Evolutionary conservation across 1,140 invertebrate species (phyloP).

Genomic region (Drosophila tropicalis): DNA sequence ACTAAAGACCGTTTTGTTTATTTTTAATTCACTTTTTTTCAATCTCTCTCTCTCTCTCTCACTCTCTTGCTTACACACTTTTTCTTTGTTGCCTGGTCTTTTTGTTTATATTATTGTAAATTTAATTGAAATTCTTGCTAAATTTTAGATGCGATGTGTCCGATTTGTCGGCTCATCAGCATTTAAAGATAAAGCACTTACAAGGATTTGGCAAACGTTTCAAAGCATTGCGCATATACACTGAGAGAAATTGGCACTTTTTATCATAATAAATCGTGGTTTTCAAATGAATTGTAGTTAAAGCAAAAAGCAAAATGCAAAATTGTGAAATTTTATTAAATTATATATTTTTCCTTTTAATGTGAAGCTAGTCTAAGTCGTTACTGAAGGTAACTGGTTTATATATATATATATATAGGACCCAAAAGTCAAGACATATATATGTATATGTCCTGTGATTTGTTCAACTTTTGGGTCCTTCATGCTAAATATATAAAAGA

Average conservation of each 20-base stretch:
- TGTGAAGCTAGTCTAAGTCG: too few species aligned
- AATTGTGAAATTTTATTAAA: too few species aligned
- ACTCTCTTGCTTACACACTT: background rate
- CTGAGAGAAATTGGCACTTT: background rate
- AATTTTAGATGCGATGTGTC: background rate
- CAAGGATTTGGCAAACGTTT: slow-evolving; percentile 12
- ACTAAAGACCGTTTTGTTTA: slow-evolving; percentile 48
- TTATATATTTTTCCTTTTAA: too few species aligned
- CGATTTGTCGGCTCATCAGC: slow-evolving; percentile 1
- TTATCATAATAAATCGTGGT: too few species aligned
- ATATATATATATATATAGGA: too few species aligned
- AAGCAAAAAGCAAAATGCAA: too few species aligned
- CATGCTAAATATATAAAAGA: too few species aligned
- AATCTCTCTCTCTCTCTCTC: background rate
- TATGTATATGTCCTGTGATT: too few species aligned
- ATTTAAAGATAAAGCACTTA: background rate
- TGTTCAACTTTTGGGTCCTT: too few species aligned
- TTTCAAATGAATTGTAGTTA: too few species aligned
- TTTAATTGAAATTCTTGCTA: slow-evolving; percentile 1
- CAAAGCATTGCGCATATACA: background rate
- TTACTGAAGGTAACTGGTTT: too few species aligned
- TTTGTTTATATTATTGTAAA: slow-evolving; percentile 5
- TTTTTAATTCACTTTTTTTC: slow-evolving; percentile 57
- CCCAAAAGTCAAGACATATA: too few species aligned
- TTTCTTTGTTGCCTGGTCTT: background rate